These are phyloP conservation scores for Dromococcyx pavoninus DNA, from an alignment of 2,797 vertebrate genomes.

Conservation along the genomic window DNA sequence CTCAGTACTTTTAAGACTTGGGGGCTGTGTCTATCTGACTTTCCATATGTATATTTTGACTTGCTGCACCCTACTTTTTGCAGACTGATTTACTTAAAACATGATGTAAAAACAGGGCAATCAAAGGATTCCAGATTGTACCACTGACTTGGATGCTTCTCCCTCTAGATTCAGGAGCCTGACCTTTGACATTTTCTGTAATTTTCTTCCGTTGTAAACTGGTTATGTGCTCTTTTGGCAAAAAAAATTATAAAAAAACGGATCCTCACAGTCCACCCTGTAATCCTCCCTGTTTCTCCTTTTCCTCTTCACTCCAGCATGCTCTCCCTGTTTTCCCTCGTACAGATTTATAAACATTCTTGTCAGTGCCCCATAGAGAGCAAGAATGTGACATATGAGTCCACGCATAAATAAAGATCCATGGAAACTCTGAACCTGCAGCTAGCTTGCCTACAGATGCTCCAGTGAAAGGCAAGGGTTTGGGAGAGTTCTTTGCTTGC, in stretches of 20 bases:
- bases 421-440: not conserved
- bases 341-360: not conserved
- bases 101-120: not conserved
- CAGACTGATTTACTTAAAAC: not conserved
- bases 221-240: not conserved
- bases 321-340: not conserved
- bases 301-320: not conserved
- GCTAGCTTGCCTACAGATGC: not conserved
- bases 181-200: not conserved
- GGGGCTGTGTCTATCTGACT: not conserved
- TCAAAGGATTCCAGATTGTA: not conserved
- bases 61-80: not conserved
- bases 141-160: rapidly evolving
- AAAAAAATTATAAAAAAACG: not conserved
- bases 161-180: not conserved
- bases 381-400: not conserved
- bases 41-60: not conserved
- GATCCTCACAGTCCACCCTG: no score
- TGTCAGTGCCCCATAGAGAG: not conserved
- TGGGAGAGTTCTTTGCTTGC: not conserved
- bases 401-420: not conserved
- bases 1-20: not conserved
- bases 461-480: not conserved
- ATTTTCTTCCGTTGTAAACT: not conserved
- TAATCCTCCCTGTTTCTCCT: not conserved